A percentile compares a stretch with the other conserved stretches of the same genome.
Evolutionary conservation across 2,888 invertebrate species (phyloP).

Genomic region (Terebella lapidaria): DNA sequence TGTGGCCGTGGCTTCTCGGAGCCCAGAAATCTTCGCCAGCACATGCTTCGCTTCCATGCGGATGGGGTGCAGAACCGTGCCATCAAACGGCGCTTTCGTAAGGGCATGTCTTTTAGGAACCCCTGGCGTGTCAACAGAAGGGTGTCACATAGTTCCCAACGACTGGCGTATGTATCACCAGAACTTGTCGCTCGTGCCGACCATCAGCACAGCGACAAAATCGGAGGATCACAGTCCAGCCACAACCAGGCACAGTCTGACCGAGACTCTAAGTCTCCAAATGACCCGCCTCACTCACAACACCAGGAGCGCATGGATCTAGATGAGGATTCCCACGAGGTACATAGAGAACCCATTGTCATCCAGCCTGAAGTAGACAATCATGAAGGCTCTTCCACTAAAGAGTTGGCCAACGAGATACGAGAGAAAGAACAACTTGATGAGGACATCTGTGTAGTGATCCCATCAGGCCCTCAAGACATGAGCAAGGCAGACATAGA

Average conservation of each 20-base stretch:
- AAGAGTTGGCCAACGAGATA: conserved; percentile 26
- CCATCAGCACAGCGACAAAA: neutral
- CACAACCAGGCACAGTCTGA: neutral
- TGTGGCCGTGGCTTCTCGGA: conserved; percentile 53
- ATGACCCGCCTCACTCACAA: neutral
- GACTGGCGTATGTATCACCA: conserved; percentile 6
- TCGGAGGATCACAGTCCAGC: neutral
- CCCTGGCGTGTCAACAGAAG: conserved; percentile 10
- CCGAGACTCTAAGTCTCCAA: neutral
- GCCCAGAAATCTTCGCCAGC: conserved; percentile 48
- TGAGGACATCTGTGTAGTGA: conserved; percentile 41
- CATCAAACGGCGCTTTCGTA: conserved; percentile 1
- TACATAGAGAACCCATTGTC: neutral
- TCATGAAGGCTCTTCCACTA: neutral
- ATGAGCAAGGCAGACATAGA: neutral
- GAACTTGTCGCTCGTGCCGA: neutral
- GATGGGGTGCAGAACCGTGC: conserved; percentile 11
- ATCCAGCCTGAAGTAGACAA: neutral
- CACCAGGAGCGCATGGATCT: neutral
- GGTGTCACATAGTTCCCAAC: conserved; percentile 18
- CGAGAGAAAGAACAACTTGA: conserved; percentile 34
- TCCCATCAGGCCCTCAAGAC: conserved; percentile 33
- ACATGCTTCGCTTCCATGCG: conserved; percentile 47
- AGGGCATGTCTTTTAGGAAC: neutral
- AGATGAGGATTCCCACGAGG: neutral